phyloP scores from a whole-genome alignment of 2,113 vertebrate genomes.

The Ancistrus triradiatus region DNA sequence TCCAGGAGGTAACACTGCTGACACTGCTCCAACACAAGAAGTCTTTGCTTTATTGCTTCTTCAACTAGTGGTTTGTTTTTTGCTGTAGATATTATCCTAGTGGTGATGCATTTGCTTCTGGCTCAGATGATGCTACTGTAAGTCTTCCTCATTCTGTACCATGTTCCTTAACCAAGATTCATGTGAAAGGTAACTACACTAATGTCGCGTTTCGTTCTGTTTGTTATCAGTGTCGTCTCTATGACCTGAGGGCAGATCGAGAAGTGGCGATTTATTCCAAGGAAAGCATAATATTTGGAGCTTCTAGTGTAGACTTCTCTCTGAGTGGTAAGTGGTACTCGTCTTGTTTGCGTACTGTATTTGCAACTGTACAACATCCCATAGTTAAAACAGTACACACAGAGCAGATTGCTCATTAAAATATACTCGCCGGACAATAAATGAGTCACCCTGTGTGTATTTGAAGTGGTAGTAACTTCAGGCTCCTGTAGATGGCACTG shows the following conservation, averaged over 20 bases:
- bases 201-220: conserved; percentile 20
- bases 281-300: conserved; percentile 98
- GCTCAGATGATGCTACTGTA: conserved; percentile 96
- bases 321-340: conserved; percentile 83
- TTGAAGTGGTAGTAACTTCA: too few relatives aligned
- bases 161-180: too few relatives aligned
- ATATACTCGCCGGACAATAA: too few relatives aligned
- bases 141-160: conserved; percentile 54
- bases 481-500: too few relatives aligned
- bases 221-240: conserved; percentile 86
- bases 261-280: conserved; percentile 98
- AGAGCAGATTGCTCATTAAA: too few relatives aligned
- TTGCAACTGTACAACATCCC: too few relatives aligned
- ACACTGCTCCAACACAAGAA: neutral
- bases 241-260: conserved; percentile 93
- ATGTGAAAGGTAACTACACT: neutral
- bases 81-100: conserved; percentile 89
- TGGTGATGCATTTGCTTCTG: conserved; percentile 97
- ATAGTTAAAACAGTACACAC: too few relatives aligned
- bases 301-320: conserved; percentile 97
- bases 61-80: neutral
- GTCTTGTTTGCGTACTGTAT: neutral
- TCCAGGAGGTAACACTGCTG: neutral
- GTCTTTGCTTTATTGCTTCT: neutral
- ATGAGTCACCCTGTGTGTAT: too few relatives aligned